Base-by-base conservation (phyloP, 2,113 vertebrate genomes). In the Myxocyprinus asiaticus region DNA sequence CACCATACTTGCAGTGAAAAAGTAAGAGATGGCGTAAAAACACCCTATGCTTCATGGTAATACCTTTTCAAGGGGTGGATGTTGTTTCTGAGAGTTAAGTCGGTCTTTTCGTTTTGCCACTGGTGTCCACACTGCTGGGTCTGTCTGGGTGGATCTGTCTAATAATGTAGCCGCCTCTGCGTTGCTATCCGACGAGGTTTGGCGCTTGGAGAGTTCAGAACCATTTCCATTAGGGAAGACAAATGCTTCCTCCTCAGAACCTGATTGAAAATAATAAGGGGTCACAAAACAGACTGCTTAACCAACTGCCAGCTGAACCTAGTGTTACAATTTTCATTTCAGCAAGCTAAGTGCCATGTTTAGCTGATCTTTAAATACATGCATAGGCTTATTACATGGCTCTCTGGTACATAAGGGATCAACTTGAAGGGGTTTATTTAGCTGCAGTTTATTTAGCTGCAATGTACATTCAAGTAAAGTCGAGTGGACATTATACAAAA, bases 211-310 rank as follows among this genome's bases (percentile, higher is more conserved):
- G 71, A 83, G 81, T 9, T 93, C 92, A 0, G 81, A 75, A 3
- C 90, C 88, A 15, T 90, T 87, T 48, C 87, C 82, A 7, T 88
- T 88, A 0, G 92, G 90, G 81, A 93, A 94, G 58, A 92, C 82
- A 22, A 94, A 93, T 9, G 90, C 61, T n/a, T 93, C 92, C n/a
- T 94, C 92, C 68, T 94, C 93, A 0, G 90, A 91, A 79, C 91
- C 93, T 94, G 84, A 6, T 22, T 0, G 67, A 51, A 44, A 50
- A 12, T 51, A 50, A 44, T 5, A 59, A 47, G 42, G 12, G 10
- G n/a, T 53, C 14, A 70, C n/a, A 53, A 76, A 42, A 42, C 4
- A n/a, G 3, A 33, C 22, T 33, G 22, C 22, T 33, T 33, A 33
- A 33, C 22, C 22, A 33, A 33, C 22, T 33, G 22, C 22, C 22